Evolutionary conservation across 1,140 invertebrate genomes (phyloP).

Genomic region (Formica exsecta): DNA sequence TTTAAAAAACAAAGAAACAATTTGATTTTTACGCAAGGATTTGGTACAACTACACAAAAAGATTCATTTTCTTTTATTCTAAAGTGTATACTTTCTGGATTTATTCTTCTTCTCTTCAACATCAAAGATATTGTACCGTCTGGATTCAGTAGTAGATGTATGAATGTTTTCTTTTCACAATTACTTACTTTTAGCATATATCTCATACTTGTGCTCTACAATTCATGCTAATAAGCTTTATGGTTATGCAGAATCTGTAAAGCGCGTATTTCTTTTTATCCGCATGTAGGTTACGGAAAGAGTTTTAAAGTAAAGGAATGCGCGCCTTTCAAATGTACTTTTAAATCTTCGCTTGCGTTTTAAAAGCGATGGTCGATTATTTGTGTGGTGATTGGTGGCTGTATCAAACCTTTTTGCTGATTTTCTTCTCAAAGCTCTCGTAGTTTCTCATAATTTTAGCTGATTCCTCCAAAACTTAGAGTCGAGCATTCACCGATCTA

Average conservation of each 20-base stretch:
- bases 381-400: constrained; percentile 65
- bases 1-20: neutral
- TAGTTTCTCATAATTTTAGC: constrained; percentile 41
- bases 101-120: neutral
- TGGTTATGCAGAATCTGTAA: constrained; percentile 22
- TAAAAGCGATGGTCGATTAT: constrained; percentile 25
- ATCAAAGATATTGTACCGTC: constrained; percentile 11
- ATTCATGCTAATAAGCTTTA: constrained; percentile 35
- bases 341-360: constrained; percentile 29
- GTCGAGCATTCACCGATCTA: constrained; percentile 30
- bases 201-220: constrained; percentile 18
- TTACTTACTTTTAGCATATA: constrained; percentile 2
- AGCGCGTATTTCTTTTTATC: constrained; percentile 29
- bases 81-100: neutral
- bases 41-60: neutral
- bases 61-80: neutral
- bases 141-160: constrained; percentile 11
- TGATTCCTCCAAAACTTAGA: constrained; percentile 40
- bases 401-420: constrained; percentile 57
- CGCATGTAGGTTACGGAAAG: constrained; percentile 15
- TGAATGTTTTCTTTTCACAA: constrained; percentile 21
- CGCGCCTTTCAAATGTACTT: constrained; percentile 46
- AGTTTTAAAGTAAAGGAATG: constrained; percentile 46
- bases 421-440: constrained; percentile 31
- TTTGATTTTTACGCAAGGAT: neutral